phyloP scores from a whole-genome alignment of 2,888 invertebrate species.

The Dynastes hyllus region DNA sequence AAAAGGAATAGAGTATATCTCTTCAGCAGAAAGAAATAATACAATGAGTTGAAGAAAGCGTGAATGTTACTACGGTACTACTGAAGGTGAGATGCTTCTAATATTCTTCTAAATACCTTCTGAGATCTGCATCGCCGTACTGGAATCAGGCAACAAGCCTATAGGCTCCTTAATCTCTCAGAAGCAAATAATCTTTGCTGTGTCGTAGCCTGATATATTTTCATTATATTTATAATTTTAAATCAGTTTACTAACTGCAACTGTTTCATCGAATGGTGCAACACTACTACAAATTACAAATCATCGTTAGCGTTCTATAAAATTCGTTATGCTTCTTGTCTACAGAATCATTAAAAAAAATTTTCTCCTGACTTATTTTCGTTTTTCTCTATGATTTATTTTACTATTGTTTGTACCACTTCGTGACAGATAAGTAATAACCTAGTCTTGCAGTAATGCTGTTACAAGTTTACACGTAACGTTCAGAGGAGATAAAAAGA shows the following conservation, averaged over 20 bases:
- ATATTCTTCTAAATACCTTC: too few relatives aligned
- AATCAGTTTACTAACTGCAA: constrained; percentile 15
- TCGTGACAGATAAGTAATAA: not conserved
- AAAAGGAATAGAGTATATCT: too few relatives aligned
- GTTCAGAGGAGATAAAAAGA: not conserved
- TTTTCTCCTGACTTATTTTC: constrained; percentile 4
- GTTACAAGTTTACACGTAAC: constrained; percentile 20
- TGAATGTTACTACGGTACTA: too few relatives aligned
- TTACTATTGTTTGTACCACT: not conserved
- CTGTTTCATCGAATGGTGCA: constrained; percentile 6
- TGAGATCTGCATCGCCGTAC: too few relatives aligned
- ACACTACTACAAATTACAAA: constrained; percentile 20
- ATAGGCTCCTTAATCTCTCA: too few relatives aligned
- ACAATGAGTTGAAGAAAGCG: too few relatives aligned
- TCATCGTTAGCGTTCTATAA: constrained; percentile 26
- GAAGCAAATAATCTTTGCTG: too few relatives aligned
- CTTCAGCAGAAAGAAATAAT: too few relatives aligned
- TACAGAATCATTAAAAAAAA: constrained; percentile 8
- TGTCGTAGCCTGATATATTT: too few relatives aligned
- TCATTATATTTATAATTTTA: not conserved
- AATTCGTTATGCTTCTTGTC: constrained; percentile 15
- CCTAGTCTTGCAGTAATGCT: too few relatives aligned
- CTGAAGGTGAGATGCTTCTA: too few relatives aligned
- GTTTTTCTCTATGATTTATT: not conserved
- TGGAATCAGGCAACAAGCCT: too few relatives aligned